Base-by-base conservation (phyloP, 2,113 vertebrate genomes). In the Cottus gobio region DNA sequence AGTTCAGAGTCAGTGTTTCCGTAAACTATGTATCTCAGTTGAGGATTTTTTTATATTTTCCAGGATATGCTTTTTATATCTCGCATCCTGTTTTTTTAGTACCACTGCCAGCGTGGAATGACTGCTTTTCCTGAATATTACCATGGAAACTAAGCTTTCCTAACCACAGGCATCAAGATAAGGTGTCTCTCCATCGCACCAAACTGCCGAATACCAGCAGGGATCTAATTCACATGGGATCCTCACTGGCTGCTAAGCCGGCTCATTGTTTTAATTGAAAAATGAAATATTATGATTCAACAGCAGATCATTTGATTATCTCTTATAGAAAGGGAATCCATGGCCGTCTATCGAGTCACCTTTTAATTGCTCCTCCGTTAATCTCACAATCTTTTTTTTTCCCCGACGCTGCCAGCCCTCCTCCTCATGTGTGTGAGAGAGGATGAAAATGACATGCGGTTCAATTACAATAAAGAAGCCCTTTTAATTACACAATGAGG, bases 401-500 rank as follows among this genome's bases (percentile, higher is more conserved):
- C 36, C 12, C 66, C 31, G 3, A 15, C 18, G 1, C 1, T 76
- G 77, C 64, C 85, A 80, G 63, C 62, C 24, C 18, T 64, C 24
- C 18, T 64, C 34, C 70, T 83, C 39, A 16, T 80, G 66, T 66
- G 64, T 61, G 67, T 54, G 61, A 20, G 52, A 66, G 75, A 58
- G 56, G 73, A 63, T 79, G 66, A 77, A 84, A 85, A 79, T 78
- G 75, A 84, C 87, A 84, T 71, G 85, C 20, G 24, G 76, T 85
- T 89, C 88, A 86, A 90, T 91, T 91, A 82, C 77, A 88, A 87
- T 78, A 84, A 86, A 80, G 74, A 80, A 85, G 77, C 63, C 69
- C 66, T 87, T 90, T 90, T 90, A 92, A 93, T 91, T 85, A 87
- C 81, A 86, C 82, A 73, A 82, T 79, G 84, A 83, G 84, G 80